Base-by-base conservation (phyloP, 2,113 vertebrate genomes). In the Hippocampus barbouri region DNA sequence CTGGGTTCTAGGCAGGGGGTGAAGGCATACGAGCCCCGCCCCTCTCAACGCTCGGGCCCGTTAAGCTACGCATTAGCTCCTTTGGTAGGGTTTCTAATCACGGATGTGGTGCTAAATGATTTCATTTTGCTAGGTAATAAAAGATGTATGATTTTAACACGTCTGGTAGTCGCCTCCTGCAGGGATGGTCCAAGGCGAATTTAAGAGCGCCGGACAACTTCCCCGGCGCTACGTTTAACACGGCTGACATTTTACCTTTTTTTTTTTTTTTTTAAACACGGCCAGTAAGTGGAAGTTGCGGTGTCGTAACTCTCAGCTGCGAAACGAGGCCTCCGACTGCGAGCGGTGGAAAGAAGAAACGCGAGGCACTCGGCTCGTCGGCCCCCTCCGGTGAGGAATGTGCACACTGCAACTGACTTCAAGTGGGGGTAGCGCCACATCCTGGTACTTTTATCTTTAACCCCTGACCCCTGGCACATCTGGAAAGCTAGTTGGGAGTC, bases 391-490 rank as follows among this genome's bases (percentile, higher is more conserved):
- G 92, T 79, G 92, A 94, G 92, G 91, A 92, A 94, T 91, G 93
- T 89, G 87, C 88, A 90, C 88, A 91, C 89, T 91, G 90, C 90
- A 86, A 87, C 87, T 88, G 78, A 65, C 84, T 89, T 89, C 87
- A 89, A 92, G 88, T 88, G 91, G 87, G 90, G 90, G 90, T 77
- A 83, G 87, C 83, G 86, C 91, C 93, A 94, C 94, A 95, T 97
- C 89, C 92, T 92, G 92, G 95, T 94, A 96, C 96, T 98, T 98
- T 97, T 93, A 95, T 96, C 94, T 96, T 86, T 89, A 89, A 95
- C 95, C 94, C 92, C 90, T 95, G 92, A 95, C 95, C 93, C 80
- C 61, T 5, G 83, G 79, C 86, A 96, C 96, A 98, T 99, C 95
- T 99, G 96, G 97, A 96, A 98, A 96, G 89, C 74, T 94, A 93